Base-by-base conservation (phyloP, 2,797 vertebrate genomes). In the Halcyon chelicuti region DNA sequence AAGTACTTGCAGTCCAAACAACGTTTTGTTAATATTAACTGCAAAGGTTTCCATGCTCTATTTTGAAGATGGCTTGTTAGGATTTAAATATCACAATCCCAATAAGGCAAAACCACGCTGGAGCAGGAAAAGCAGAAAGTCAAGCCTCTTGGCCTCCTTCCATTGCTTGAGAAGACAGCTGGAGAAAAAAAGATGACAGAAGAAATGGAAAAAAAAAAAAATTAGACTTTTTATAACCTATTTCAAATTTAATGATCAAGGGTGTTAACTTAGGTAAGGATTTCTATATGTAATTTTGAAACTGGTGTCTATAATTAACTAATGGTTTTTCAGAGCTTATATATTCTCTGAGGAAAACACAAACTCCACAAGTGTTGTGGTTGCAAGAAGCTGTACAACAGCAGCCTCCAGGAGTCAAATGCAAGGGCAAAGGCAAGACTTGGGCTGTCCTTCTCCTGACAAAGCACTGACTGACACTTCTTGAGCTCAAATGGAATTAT, bases 221-320 rank as follows among this genome's bases (percentile, higher is more conserved):
- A 78, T 70, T 44, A 88, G 23, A 52, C 9, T 85, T 55, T 79
- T 52, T 86, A 94, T 94, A 80, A 68, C 40, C 61, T 74, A 42
- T 94, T 87, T 77, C 68, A 86, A 11, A 16, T 83, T 86, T 83
- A 93, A 90, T 80, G 65, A 90, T 63, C 4, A 1, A 70, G 60
- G 37, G 4, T 74, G 68, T 49, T 85, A 80, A 68, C 44, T 60
- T 18, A 57, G 57, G 33, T 72, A 68, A 85, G 37, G 40, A 79
- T 91, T 94, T 91, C 70, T 79, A 49, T 20, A 49, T 37, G 35
- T 31, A 66, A 60, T 82, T 97, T 90, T 80, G 58, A 90, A 95
- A 73, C 67, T 31, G 44, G 52, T 86, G n/a, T 49, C 71, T 90
- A 52, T 66, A 90, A 86, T 94, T 92, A 84, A 86, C 26, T 90